Evolutionary conservation across 2,888 invertebrate species (phyloP), one percentile per base, ranked within the genome.

Genomic region (Ecliptopera silaceata): DNA sequence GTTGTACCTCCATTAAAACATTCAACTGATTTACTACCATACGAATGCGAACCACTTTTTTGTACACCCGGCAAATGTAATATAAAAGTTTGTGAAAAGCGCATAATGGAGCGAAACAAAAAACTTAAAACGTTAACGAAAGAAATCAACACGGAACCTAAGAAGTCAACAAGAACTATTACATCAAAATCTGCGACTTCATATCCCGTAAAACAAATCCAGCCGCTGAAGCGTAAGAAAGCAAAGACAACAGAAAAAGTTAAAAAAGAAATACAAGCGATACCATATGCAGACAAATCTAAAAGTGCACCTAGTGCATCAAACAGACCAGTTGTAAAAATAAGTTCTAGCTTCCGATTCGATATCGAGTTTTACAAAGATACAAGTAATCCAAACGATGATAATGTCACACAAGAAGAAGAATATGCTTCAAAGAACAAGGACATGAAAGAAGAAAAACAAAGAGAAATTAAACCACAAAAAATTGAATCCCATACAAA

Each of bases 31-130:
- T 60, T 70, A 13, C 32, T 66, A 20, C 68, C 73, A 5, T 71
- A 71, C 56, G 73, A 77, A 61, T 77, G 72, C 65, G 71, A 74
- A 54, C 72, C 74, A 13, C 47, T 46, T 31, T 63, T 71, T 52
- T 79, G 74, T 56, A 59, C 48, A 10, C 70, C 74, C 13, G 71
- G 63, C 8, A 52, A 71, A 43, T 77, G 78, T 54, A 57, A 74
- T 48, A 74, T 74, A 4, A 63, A 67, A 42, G 62, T 69, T 42
- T 75, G 79, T 51, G 15, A 46, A 20, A 51, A 70, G 18, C 58
- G 42, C 46, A 63, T 61, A 15, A 61, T 42, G 50, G 22, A 36
- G 43, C 48, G 62, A 36, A 52, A 56, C 4, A 56, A 34, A 31
- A 32, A 0, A 18, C 20, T 13, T 31, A 46, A 54, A 55, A 41